Conservation (phyloP, 2,113 vertebrate species). For the Indri indri region DNA sequence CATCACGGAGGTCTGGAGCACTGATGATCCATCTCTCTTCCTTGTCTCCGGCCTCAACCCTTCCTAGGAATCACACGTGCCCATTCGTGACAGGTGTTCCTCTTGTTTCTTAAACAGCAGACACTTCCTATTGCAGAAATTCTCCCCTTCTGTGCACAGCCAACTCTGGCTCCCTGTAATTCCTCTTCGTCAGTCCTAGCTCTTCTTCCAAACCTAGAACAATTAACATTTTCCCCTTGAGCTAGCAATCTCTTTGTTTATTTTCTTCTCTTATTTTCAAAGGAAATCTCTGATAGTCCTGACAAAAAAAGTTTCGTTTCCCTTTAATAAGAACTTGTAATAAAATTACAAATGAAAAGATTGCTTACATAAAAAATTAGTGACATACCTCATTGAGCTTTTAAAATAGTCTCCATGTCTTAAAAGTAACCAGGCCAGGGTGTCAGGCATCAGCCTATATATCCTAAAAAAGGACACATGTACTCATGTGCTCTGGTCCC, state of each 20-base stretch:
- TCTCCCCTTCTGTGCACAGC: neutral
- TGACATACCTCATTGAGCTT: slow-evolving; percentile 14
- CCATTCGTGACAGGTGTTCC: neutral
- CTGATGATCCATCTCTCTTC: neutral
- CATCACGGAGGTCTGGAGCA: neutral
- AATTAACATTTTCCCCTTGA: slow-evolving; percentile 16
- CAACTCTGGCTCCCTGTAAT: neutral
- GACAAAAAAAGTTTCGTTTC: neutral
- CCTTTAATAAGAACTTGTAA: slow-evolving; percentile 32
- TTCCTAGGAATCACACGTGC: neutral
- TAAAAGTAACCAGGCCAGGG: neutral
- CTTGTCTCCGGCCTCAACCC: too few relatives aligned
- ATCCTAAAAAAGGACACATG: neutral
- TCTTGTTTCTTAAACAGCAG: neutral
- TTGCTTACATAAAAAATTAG: neutral
- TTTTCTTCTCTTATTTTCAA: slow-evolving; percentile 49
- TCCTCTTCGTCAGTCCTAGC: neutral
- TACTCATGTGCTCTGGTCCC: neutral
- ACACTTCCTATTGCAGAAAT: neutral
- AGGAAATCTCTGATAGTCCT: slow-evolving; percentile 15
- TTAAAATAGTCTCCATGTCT: slow-evolving; percentile 17
- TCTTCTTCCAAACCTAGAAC: slow-evolving; percentile 8
- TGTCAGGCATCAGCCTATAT: neutral
- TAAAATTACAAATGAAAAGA: slow-evolving; percentile 51
- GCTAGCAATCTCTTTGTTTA: neutral